Percentiles rank a stretch among this genome's conserved stretches.
Conservation (phyloP, 2,888 invertebrate species). For the Pseudanteris insignis region DNA sequence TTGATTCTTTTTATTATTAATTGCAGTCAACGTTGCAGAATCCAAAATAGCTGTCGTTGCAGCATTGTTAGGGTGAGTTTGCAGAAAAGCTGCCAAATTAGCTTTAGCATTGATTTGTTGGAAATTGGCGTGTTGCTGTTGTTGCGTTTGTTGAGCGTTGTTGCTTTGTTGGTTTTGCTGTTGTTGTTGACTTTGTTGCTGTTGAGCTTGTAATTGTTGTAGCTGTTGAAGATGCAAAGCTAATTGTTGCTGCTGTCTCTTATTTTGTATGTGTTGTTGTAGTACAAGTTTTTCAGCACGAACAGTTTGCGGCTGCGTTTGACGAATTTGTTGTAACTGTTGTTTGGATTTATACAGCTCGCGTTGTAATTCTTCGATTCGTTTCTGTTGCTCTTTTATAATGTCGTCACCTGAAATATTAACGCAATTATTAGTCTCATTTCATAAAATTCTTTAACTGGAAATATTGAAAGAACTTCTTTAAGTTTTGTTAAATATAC, state of each 20-base stretch:
- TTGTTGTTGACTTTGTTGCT: conserved; percentile 69
- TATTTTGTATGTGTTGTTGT: conserved; percentile 77
- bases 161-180: conserved; percentile 69
- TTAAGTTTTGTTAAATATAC: no score
- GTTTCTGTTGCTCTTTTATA: conserved; percentile 83
- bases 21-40: conserved; percentile 62
- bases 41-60: conserved; percentile 56
- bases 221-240: conserved; percentile 71
- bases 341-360: conserved; percentile 82
- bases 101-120: conserved; percentile 67
- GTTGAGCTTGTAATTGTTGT: conserved; percentile 72
- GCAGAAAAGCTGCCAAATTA: conserved; percentile 67
- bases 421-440: no score
- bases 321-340: conserved; percentile 76
- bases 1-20: conserved; percentile 64
- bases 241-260: conserved; percentile 72
- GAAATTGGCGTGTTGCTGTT: conserved; percentile 60
- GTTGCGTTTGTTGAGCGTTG: conserved; percentile 68
- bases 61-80: conserved; percentile 62
- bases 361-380: conserved; percentile 87
- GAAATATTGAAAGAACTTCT: no score
- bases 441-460: no score
- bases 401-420: conserved; percentile 74
- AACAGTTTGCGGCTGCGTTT: conserved; percentile 72
- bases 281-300: conserved; percentile 69